A percentile compares a stretch with the other conserved stretches of the same genome.
phyloP scores from a whole-genome alignment of 2,797 vertebrate genomes.

The Pagetopsis macropterus region DNA sequence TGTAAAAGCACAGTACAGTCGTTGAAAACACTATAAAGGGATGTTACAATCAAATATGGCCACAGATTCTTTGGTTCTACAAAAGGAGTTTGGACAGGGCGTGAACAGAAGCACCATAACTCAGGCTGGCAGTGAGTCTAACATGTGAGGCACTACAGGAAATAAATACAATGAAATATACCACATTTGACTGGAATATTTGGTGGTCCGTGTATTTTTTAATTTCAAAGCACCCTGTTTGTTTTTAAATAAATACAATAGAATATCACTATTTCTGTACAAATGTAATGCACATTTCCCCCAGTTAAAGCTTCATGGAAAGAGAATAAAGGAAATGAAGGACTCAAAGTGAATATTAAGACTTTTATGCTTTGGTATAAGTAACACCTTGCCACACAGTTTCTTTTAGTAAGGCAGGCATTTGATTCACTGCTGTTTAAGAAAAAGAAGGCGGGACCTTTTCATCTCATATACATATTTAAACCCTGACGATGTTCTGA shows the following conservation, averaged over 20 bases:
- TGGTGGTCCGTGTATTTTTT: slow-evolving; percentile 65
- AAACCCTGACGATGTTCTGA: slow-evolving; percentile 55
- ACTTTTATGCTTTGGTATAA: slow-evolving; percentile 64
- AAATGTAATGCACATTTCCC: slow-evolving; percentile 85
- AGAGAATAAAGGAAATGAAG: slow-evolving; percentile 60
- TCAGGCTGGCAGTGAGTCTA: slow-evolving; percentile 61
- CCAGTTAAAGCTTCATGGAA: slow-evolving; percentile 72
- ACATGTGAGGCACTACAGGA: slow-evolving; percentile 67
- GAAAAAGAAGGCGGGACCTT: slow-evolving; percentile 41
- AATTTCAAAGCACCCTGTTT: slow-evolving; percentile 83
- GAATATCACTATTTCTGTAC: slow-evolving; percentile 87
- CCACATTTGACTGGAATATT: slow-evolving; percentile 80
- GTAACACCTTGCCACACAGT: slow-evolving; percentile 76
- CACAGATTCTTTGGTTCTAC: slow-evolving; percentile 74
- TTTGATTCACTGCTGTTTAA: slow-evolving; percentile 71
- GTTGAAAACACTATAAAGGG: slow-evolving; percentile 71
- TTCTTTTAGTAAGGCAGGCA: slow-evolving; percentile 62
- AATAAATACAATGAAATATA: slow-evolving; percentile 84
- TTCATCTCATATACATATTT: slow-evolving; percentile 57
- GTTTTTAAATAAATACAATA: slow-evolving; percentile 88
- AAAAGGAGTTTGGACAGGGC: slow-evolving; percentile 62
- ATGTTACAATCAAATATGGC: slow-evolving; percentile 72
- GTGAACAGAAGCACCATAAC: slow-evolving; percentile 66
- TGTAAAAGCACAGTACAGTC: slow-evolving; percentile 77
- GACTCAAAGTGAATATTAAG: slow-evolving; percentile 34